These are phyloP conservation scores for Sebastes alutus DNA, from an alignment of 2,797 vertebrate genomes.

Conservation along the genomic window DNA sequence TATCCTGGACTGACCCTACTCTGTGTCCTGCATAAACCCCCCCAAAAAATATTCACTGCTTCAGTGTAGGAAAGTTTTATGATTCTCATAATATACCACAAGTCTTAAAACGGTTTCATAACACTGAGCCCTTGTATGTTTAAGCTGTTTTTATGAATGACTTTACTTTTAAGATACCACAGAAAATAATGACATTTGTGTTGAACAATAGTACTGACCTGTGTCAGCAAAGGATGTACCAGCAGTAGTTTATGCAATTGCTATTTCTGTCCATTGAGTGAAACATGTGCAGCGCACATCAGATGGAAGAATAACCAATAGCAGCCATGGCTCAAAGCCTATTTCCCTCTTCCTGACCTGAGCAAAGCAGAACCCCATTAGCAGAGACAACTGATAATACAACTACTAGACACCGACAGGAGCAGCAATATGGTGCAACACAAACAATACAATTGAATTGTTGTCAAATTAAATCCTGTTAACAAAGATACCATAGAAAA, in stretches of 20 bases:
- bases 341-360: constrained; percentile 20
- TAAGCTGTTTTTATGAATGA: neutral
- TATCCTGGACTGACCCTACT: constrained; percentile 44
- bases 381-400: neutral
- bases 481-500: neutral
- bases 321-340: neutral
- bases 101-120: neutral
- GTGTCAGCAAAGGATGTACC: neutral
- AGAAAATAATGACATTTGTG: neutral
- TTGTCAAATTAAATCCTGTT: neutral
- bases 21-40: neutral
- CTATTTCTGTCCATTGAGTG: neutral
- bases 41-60: neutral
- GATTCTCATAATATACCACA: neutral
- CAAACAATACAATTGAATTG: neutral
- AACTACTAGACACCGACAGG: neutral
- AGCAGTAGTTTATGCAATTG: neutral
- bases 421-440: neutral
- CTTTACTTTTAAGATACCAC: neutral
- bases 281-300: neutral
- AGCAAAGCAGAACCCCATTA: constrained; percentile 14
- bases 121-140: neutral
- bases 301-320: neutral
- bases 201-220: neutral
- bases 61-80: neutral